Percentiles rank a stretch among this genome's conserved stretches.
Evolutionary conservation across 2,113 vertebrate genomes (phyloP).

Genomic region (Physeter macrocephalus): DNA sequence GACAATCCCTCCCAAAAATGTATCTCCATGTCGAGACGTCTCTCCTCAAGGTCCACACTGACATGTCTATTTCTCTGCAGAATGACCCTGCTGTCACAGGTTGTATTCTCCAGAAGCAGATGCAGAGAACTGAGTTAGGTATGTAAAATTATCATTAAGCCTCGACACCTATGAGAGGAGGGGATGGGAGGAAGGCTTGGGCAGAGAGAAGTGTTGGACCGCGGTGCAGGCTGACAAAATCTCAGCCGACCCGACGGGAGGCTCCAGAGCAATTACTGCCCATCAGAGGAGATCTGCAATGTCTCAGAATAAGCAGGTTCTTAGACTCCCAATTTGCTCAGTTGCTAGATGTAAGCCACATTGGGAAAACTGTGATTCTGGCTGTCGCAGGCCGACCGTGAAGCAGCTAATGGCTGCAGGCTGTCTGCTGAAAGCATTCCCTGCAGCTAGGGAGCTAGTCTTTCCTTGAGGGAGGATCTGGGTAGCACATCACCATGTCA

Average conservation of each 20-base stretch:
- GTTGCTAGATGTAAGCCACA: neutral
- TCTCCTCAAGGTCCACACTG: neutral
- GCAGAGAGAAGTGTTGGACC: neutral
- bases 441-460: neutral
- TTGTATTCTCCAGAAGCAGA: neutral
- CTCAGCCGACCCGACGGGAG: fast-evolving
- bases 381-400: neutral
- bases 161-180: neutral
- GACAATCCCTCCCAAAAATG: neutral
- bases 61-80: neutral
- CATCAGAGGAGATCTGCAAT: neutral
- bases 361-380: neutral
- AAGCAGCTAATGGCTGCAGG: neutral
- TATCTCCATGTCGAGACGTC: neutral
- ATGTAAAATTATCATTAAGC: neutral
- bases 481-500: too few species aligned
- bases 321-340: neutral
- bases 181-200: neutral
- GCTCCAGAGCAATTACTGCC: neutral
- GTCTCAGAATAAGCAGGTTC: neutral
- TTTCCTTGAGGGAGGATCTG: neutral
- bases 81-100: too few species aligned
- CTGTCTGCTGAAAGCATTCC: neutral
- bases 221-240: neutral
- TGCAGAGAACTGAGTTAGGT: neutral